These are phyloP conservation scores for Chymomyza costata DNA, from an alignment of 1,140 invertebrate genomes.

Conservation along the genomic window DNA sequence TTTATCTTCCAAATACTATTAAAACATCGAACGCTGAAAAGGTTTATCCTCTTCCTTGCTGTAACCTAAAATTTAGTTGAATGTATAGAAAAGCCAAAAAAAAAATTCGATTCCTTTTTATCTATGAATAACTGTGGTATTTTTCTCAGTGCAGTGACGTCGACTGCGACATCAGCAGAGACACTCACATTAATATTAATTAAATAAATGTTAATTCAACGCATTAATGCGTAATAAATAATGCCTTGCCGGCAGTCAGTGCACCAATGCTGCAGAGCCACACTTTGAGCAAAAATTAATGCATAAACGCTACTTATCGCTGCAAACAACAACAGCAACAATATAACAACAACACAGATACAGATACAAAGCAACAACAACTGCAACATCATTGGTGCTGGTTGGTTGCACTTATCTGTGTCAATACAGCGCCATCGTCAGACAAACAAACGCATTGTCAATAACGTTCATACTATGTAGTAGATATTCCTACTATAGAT, in stretches of 20 bases:
- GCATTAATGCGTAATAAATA: conserved; percentile 73
- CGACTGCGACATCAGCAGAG: not conserved
- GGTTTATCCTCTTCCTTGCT: too few species aligned
- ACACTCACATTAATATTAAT: conserved; percentile 68
- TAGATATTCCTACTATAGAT: too few species aligned
- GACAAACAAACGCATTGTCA: conserved; percentile 66
- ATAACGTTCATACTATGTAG: too few species aligned
- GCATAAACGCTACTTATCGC: conserved; percentile 73
- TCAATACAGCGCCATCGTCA: conserved; percentile 57
- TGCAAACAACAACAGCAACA: conserved; percentile 20
- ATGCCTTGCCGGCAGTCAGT: conserved; percentile 20
- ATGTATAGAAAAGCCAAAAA: too few species aligned
- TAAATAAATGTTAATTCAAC: conserved; percentile 74
- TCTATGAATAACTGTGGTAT: too few species aligned
- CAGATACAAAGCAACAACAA: conserved; percentile 35
- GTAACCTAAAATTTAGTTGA: too few species aligned
- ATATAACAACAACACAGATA: conserved; percentile 1
- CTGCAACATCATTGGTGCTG: not conserved
- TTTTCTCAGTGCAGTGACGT: too few species aligned
- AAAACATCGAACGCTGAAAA: too few species aligned
- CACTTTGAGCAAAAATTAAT: conserved; percentile 70
- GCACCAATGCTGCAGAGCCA: not conserved
- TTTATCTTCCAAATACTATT: too few species aligned
- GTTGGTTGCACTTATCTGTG: conserved; percentile 60
- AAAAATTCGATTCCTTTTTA: too few species aligned